These are phyloP conservation scores for Trichonephila inaurata DNA, from an alignment of 1,140 invertebrate genomes.

Conservation along the genomic window DNA sequence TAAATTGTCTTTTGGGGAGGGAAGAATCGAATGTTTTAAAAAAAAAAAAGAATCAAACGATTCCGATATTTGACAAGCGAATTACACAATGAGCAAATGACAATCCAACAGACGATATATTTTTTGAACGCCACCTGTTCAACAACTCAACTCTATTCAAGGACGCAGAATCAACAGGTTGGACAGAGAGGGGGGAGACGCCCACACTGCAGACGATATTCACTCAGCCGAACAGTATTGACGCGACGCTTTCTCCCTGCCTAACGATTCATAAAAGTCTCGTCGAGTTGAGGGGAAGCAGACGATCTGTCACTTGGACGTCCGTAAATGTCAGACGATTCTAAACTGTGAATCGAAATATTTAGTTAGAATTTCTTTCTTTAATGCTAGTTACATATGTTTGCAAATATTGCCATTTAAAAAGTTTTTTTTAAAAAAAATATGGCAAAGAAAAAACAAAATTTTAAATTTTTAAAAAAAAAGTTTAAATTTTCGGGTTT, in stretches of 20 bases:
- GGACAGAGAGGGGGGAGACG: neutral
- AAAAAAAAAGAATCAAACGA: neutral
- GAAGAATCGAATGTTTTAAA: neutral
- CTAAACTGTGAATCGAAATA: neutral
- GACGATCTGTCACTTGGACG: neutral
- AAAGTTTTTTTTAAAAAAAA: too few relatives aligned
- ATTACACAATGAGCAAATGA: neutral
- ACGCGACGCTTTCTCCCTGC: neutral
- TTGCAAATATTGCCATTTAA: too few relatives aligned
- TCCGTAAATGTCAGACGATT: neutral
- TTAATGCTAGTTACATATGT: too few relatives aligned
- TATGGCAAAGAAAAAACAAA: too few relatives aligned
- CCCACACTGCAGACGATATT: neutral
- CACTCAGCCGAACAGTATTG: neutral
- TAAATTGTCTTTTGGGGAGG: neutral
- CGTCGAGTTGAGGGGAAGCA: neutral
- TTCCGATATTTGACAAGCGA: neutral
- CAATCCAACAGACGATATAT: constrained; percentile 18
- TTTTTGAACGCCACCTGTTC: neutral
- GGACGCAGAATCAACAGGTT: neutral
- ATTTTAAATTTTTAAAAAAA: too few relatives aligned
- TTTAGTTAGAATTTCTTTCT: neutral
- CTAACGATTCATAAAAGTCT: constrained; percentile 19
- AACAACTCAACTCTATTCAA: neutral
- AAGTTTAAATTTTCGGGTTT: too few relatives aligned